Percentiles rank a stretch among this genome's conserved stretches.
These are phyloP conservation scores for Dicrostonyx torquatus DNA, from an alignment of 2,797 vertebrate genomes.

Conservation along the genomic window DNA sequence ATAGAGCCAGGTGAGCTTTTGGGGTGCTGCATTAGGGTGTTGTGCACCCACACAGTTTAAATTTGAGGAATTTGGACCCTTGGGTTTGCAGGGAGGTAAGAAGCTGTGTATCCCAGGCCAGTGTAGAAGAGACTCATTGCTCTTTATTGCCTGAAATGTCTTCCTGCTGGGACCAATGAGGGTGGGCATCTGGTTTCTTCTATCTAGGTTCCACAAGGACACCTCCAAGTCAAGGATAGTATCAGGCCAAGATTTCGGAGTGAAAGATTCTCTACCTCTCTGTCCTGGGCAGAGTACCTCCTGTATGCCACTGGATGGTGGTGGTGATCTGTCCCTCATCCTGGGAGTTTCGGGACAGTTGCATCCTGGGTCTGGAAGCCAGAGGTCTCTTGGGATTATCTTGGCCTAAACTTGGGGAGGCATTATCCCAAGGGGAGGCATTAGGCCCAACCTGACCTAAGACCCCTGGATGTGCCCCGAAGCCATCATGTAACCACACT, in stretches of 20 bases:
- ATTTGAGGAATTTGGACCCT: neutral
- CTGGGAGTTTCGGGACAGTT: neutral
- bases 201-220: neutral
- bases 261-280: neutral
- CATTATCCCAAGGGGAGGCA: neutral
- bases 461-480: rapidly evolving
- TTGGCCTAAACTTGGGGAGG: neutral
- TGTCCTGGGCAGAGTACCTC: neutral
- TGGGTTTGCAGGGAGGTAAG: neutral
- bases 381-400: neutral
- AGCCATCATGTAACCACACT: neutral
- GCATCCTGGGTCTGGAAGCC: neutral
- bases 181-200: neutral
- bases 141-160: neutral
- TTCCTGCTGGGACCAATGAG: neutral
- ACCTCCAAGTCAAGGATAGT: neutral
- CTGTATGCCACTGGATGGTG: neutral
- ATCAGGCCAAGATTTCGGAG: neutral
- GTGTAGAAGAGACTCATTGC: neutral
- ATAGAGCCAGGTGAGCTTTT: neutral
- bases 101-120: neutral
- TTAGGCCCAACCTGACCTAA: neutral
- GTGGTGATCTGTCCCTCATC: neutral
- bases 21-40: neutral
- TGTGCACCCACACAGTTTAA: neutral